Percentiles rank a stretch among this genome's conserved stretches.
These are phyloP conservation scores for Rhorus exstirpatorius DNA, from an alignment of 2,888 invertebrate species.

Conservation along the genomic window DNA sequence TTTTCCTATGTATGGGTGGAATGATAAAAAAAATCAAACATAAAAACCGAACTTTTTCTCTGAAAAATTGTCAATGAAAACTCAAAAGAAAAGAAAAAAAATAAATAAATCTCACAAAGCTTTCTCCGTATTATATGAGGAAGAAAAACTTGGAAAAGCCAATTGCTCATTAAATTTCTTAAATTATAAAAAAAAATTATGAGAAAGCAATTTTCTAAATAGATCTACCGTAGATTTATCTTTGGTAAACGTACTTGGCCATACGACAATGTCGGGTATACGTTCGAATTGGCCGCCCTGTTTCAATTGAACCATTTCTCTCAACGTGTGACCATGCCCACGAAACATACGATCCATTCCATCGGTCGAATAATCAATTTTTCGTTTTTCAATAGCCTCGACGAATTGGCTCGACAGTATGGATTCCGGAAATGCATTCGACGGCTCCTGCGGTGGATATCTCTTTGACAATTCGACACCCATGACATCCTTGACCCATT, in stretches of 20 bases:
- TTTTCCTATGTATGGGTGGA: too few species aligned
- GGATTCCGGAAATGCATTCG: constrained; percentile 90
- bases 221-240: neutral
- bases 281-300: constrained; percentile 91
- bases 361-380: constrained; percentile 90
- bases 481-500: constrained; percentile 93
- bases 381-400: constrained; percentile 87
- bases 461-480: constrained; percentile 88
- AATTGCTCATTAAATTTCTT: too few species aligned
- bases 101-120: too few species aligned
- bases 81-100: too few species aligned
- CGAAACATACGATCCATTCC: constrained; percentile 95
- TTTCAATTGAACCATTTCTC: constrained; percentile 94
- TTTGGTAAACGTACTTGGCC: constrained; percentile 90
- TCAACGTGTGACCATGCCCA: constrained; percentile 97
- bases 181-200: neutral
- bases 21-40: too few species aligned
- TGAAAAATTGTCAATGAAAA: too few species aligned
- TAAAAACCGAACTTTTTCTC: too few species aligned
- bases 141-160: too few species aligned
- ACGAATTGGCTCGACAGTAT: constrained; percentile 89
- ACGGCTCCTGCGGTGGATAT: constrained; percentile 87
- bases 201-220: neutral
- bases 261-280: constrained; percentile 97
- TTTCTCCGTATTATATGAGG: too few species aligned